Evolutionary conservation across 2,888 invertebrate genomes (phyloP), one percentile per base, ranked within the genome.

Genomic region (Lagria hirta): DNA sequence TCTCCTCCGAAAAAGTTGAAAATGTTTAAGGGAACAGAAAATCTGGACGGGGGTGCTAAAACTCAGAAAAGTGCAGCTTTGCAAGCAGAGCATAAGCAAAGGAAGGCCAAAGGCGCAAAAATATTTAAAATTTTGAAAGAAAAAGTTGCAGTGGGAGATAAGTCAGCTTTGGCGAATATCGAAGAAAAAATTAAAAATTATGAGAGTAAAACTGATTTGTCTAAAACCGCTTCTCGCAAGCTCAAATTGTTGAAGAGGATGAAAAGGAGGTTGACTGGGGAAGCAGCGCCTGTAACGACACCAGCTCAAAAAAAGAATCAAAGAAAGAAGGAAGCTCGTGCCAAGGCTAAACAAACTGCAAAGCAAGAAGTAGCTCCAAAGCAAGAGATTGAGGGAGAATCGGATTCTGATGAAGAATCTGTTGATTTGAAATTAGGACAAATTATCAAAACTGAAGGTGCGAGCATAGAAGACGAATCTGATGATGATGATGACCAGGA

Each of bases 221-320:
- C 58, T 1, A 62, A 61, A 49, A 56, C 58, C 4, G 60, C 53
- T 4, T 55, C 43, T 35, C 51, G 40, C 12, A 61, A 57, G 37
- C 16, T 62, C 16, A 48, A 41, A n/a, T 6, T 36, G 17, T 40
- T 42, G 34, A 35, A 38, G 35, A 37, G 36, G 14, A 17, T 32
- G 36, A 38, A n/a, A 30, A 34, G 17, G 3, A 22, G 7, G 21
- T 13, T 12, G 20, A 8, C 16, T 18, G 16, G 10, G 14, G 8
- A 6, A 16, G 42, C 6, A 3, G 10, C 16, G 11, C 17, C 7
- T n/a, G 11, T 2, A 8, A 14, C 36, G 3, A 18, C 8, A 13
- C 10, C 7, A 16, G 10, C 23, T 13, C 17, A 32, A 24, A 29
- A 26, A 13, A 30, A 29, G n/a, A 24, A 28, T 14, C 36, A 13